Evolutionary conservation across 1,140 invertebrate genomes (phyloP), one percentile per base, ranked within the genome.

Genomic region (Drosophila auraria): DNA sequence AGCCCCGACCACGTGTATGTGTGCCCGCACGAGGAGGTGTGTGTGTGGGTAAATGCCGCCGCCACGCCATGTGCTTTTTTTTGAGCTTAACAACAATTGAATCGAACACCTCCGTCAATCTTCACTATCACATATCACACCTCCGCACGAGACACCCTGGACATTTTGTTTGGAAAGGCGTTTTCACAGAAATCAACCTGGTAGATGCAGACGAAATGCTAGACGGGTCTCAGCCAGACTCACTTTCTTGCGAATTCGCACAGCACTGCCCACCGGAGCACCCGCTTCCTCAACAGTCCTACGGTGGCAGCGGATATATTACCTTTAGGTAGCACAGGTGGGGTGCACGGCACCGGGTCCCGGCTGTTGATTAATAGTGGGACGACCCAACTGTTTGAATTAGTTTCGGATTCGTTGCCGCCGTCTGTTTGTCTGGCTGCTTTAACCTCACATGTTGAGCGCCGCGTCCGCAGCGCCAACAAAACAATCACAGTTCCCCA

Each of bases 381-480:
- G 27, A 42, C 50, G 44, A 68, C 42, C 25, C 56, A 23, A 51
- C 49, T 44, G 38, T 65, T 51, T 17, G 59, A 76, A 47, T 65
- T 33, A 40, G 76, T 65, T 54, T 66, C 51, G 51, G 62, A 42
- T 62, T 72, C 75, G 63, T 87, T 82, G 78, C 60, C 51, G 81
- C 79, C 56, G 75, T 83, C 62, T 86, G 68, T 83, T 80, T 84
- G 81, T 71, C 81, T 79, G 57, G 69, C 74, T 78, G 82, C 54
- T 91, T 89, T 91, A 91, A 91, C 89, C 89, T 91, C 89, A 91
- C 89, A 91, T 91, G 84, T 79, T 91, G 59, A 82, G 81, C 83
- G 87, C 83, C 82, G 86, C 86, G 83, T 83, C 71, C 68, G 64
- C 83, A 87, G 70, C 68, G 72, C 65, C 74, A 62, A 78, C 74